Evolutionary conservation across 2,113 vertebrate species (phyloP), one percentile per base, ranked within the genome.

Genomic region (Zapornia atra): DNA sequence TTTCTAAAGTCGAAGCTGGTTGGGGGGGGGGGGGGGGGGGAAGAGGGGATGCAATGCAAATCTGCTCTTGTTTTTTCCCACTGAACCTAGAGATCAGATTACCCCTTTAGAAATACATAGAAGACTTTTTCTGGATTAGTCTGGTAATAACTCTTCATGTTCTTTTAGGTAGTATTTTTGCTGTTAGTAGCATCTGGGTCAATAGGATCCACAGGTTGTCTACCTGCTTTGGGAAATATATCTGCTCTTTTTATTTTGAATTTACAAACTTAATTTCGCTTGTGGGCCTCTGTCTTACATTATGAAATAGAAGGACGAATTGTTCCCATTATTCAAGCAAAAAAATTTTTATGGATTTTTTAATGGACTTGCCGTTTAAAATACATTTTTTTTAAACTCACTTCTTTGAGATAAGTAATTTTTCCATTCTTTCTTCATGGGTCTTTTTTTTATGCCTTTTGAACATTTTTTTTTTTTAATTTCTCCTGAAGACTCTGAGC

Each of bases 21-120:
- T 1, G 2, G 15, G 18, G 6, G 1, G 3, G 44, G 17, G 44
- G 17, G 44, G 42, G 42, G 42, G 40, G 11, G 40, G 40, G 5
- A 42, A 18, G 42, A 19, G 18, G n/a, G 31, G 19, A 11, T 71
- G 19, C 66, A 77, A 61, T 65, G n/a, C 9, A 51, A 31, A 44
- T 51, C n/a, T 76, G 13, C 50, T 81, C 16, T 42, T 85, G 19
- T 76, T 11, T 88, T 46, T 81, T 34, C 3, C 38, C 33, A 29
- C 46, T 89, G 21, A 82, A 82, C 12, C 17, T 77, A 24, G 46
- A 34, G 28, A 81, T 68, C 40, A 68, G 57, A 29, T 66, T 61
- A 66, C 76, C 15, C 24, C 15, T 48, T 92, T 44, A 76, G n/a
- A 71, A 76, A 33, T 28, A 63, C 5, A 51, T 59, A 51, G 53